Evolutionary conservation across 2,113 vertebrate genomes (phyloP), one percentile per base, ranked within the genome.

Genomic region (Caretta caretta): DNA sequence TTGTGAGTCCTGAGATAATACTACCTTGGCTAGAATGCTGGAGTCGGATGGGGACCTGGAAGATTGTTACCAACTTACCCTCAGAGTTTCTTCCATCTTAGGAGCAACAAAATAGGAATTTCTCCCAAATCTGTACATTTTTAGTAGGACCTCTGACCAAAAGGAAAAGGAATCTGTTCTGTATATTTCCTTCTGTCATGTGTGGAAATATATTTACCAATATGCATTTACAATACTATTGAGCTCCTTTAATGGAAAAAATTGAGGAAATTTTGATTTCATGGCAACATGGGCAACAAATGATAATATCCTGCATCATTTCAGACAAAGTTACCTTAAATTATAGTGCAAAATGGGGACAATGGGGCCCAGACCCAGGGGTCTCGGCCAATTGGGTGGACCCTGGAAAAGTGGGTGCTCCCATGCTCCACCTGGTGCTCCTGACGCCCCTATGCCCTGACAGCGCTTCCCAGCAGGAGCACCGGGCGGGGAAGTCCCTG

Each of bases 201-300:
- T 19, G 78, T 1, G 87, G 57, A 83, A 92, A 89, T 8, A 85
- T 6, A 83, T 11, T 31, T 62, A 54, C 12, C 9, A 54, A 53
- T 59, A 72, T 3, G 0, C 81, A 53, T 79, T 93, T 57, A 62
- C 80, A 91, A 78, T 62, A 85, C 2, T 8, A 6, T 89, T 94
- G 69, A 87, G 5, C 53, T 59, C 92, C 69, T 25, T 72, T 29
- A 87, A 96, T 84, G 2, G 25, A 93, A 91, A 93, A 94, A 72
- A 54, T 79, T 57, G 24, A 2, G 24, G 50, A 3, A 56, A 0
- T 11, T 1, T 49, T 84, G 2, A 80, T 83, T 86, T 93, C 87
- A 94, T 42, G 42, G 10, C 3, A 35, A 83, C 2, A 5, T 85
- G 78, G 53, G 54, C 22, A 38, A 19, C 22, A 57, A 80, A 83